These are phyloP conservation scores for Oryzias melastigma DNA, from an alignment of 2,113 vertebrate species.

Conservation along the genomic window DNA sequence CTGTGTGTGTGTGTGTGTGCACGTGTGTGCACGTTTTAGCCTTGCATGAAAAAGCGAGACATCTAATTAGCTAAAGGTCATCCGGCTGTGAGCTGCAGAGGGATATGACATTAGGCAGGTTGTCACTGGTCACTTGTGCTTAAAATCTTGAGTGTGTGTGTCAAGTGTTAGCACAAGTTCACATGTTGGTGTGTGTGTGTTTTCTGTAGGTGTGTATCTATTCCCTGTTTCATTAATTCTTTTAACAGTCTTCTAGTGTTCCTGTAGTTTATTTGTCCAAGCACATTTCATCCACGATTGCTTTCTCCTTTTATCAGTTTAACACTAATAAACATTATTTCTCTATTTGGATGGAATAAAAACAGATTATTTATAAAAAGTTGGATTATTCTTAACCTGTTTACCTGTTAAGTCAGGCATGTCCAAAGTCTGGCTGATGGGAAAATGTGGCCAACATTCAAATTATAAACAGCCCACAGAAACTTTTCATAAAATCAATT, in stretches of 20 bases:
- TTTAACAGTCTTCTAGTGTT: not conserved
- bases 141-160: constrained; percentile 40
- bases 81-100: constrained; percentile 11
- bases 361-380: too few relatives aligned
- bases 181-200: constrained; percentile 1
- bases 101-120: constrained; percentile 12
- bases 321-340: too few relatives aligned
- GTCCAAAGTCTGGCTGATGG: too few relatives aligned
- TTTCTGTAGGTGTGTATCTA: constrained; percentile 4
- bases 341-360: too few relatives aligned
- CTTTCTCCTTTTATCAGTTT: too few relatives aligned
- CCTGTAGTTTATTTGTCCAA: too few relatives aligned
- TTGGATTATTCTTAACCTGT: too few relatives aligned
- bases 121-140: constrained; percentile 41
- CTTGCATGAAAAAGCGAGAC: not conserved
- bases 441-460: too few relatives aligned
- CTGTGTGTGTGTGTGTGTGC: constrained; percentile 4
- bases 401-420: too few relatives aligned
- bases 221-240: not conserved
- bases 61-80: constrained; percentile 59
- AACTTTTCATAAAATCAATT: too few relatives aligned
- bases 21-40: not conserved
- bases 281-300: too few relatives aligned
- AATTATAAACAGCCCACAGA: too few relatives aligned
- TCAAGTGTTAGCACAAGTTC: not conserved